Percentiles rank a stretch among this genome's conserved stretches.
These are phyloP conservation scores for Branchipolynoe longqiensis DNA, from an alignment of 2,888 invertebrate species.

Conservation along the genomic window DNA sequence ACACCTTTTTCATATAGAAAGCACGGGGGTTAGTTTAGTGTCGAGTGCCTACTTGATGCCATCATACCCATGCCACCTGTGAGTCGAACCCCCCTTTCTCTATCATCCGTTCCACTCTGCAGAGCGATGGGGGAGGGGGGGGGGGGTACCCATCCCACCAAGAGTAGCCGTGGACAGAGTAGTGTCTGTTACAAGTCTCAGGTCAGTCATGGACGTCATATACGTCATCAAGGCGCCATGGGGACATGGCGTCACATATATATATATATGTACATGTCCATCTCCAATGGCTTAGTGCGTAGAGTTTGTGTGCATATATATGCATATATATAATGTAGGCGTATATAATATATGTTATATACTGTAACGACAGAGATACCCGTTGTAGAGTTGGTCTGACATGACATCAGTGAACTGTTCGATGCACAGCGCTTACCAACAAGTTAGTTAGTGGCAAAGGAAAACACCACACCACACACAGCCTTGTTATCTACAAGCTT, in stretches of 20 bases:
- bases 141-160: too few species aligned
- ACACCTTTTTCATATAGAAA: too few species aligned
- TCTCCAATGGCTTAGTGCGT: constrained; percentile 15
- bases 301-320: neutral
- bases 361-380: constrained; percentile 39
- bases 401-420: constrained; percentile 31
- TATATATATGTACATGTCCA: neutral
- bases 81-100: too few species aligned
- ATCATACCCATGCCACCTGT: too few species aligned
- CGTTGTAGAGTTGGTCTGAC: constrained; percentile 17
- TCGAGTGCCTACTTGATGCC: too few species aligned
- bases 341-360: constrained; percentile 7
- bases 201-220: too few species aligned
- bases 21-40: too few species aligned
- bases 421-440: constrained; percentile 46
- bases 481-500: constrained; percentile 25
- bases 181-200: too few species aligned
- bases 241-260: constrained; percentile 2
- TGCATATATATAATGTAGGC: neutral
- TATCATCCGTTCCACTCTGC: too few species aligned
- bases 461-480: constrained; percentile 21
- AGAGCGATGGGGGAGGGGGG: too few species aligned
- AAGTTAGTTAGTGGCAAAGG: constrained; percentile 43
- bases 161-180: too few species aligned
- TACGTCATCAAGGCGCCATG: constrained; percentile 8